Conservation (phyloP, 2,113 vertebrate genomes). For the Glareola pratincola region DNA sequence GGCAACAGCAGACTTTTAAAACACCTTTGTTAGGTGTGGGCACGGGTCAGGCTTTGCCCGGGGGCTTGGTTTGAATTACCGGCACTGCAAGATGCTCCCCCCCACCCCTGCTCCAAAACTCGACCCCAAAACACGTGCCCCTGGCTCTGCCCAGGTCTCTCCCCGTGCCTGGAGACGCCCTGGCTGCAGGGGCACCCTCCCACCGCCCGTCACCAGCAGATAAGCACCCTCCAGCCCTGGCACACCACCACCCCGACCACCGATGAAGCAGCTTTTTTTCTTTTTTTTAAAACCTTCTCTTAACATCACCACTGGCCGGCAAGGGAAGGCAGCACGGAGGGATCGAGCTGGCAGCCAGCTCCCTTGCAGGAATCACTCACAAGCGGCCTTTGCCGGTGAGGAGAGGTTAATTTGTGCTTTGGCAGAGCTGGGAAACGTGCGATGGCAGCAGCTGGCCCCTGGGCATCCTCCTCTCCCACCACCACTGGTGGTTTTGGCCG, state of each 20-base stretch:
- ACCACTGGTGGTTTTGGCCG: background rate
- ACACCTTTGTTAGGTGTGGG: background rate
- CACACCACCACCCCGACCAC: background rate
- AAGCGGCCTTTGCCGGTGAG: background rate
- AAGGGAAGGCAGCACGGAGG: background rate
- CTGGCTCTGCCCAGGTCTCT: background rate
- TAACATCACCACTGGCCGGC: background rate
- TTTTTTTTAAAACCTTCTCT: background rate
- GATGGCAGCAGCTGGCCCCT: background rate
- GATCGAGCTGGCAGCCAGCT: background rate
- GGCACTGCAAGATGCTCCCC: fast-evolving
- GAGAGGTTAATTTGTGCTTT: background rate
- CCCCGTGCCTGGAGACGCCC: background rate
- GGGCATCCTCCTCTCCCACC: background rate
- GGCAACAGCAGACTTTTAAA: background rate
- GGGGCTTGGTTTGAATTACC: background rate
- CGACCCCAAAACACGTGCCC: fast-evolving
- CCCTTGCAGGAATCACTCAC: background rate
- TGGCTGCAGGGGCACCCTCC: background rate
- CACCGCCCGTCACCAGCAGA: background rate
- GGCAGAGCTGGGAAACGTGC: fast-evolving
- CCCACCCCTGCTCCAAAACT: background rate
- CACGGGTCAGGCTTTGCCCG: background rate
- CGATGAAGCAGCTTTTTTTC: background rate
- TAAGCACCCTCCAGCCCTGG: background rate